These are phyloP conservation scores for Amblyopsis hoosieri DNA, from an alignment of 2,797 vertebrate species.

Conservation along the genomic window DNA sequence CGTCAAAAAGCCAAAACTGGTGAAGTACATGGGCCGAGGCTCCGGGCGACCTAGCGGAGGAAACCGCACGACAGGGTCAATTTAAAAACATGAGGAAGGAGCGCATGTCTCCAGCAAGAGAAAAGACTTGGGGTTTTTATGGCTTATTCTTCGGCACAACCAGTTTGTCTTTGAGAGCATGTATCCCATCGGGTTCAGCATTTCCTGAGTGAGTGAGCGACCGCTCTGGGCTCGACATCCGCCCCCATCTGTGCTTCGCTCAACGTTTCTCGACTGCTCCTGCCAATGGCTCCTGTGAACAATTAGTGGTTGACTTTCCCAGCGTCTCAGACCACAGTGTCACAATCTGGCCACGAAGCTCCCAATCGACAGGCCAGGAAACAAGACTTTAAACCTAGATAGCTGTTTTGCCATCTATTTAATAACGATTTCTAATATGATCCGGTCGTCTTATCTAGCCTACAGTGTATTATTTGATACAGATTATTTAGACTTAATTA, in stretches of 20 bases:
- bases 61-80: conserved; percentile 77
- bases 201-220: conserved; percentile 47
- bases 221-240: conserved; percentile 44
- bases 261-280: conserved; percentile 59
- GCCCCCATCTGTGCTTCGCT: conserved; percentile 53
- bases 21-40: conserved; percentile 57
- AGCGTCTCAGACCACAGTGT: conserved; percentile 71
- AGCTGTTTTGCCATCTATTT: conserved; percentile 34
- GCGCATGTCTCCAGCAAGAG: conserved; percentile 65
- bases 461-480: conserved; percentile 41
- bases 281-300: conserved; percentile 77
- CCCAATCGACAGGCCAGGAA: conserved; percentile 45
- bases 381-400: conserved; percentile 33
- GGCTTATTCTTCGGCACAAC: conserved; percentile 45
- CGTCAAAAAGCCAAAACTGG: conserved; percentile 51
- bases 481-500: conserved; percentile 44
- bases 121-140: conserved; percentile 59
- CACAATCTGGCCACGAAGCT: conserved; percentile 52
- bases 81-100: conserved; percentile 74
- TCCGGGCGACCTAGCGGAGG: conserved; percentile 69
- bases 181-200: conserved; percentile 35
- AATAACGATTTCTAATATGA: conserved; percentile 23
- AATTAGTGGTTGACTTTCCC: conserved; percentile 78
- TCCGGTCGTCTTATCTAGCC: conserved; percentile 28
- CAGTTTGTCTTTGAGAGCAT: conserved; percentile 47